Base-by-base conservation (phyloP, 2,888 invertebrate genomes). In the Gnatocerus cornutus region DNA sequence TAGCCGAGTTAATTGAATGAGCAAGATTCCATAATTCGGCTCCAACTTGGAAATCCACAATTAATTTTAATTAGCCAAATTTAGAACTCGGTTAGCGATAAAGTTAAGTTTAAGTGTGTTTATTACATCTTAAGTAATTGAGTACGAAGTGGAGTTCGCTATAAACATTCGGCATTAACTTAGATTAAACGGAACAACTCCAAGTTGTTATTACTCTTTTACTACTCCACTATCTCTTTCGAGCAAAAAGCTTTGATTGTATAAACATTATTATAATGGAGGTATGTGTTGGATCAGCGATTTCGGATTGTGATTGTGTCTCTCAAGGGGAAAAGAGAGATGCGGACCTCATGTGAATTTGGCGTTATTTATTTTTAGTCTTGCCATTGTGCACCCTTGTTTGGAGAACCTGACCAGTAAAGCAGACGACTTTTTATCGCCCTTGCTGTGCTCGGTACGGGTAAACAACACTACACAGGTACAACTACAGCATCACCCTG, bases 371-470 rank as follows among this genome's bases (percentile, higher is more conserved):
- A 76, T 77, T 74, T 76, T 76, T 75, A 72, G 76, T 74, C 73
- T 75, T 74, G 76, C 73, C 75, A 77, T 74, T 77, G 76, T 77
- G 74, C 76, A 76, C 78, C 80, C 79, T 79, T 78, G 78, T 78
- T 79, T 79, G 76, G 74, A 77, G 77, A 79, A 77, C 80, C 79
- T 80, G 80, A 77, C 79, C 76, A 74, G 78, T 75, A 76, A 77
- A 77, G 76, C 78, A 79, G 77, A 79, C 80, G 76, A 79, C 79
- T 80, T 81, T 81, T 81, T 81, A 81, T 81, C 80, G 79, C 78
- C 77, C 77, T 77, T 76, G 77, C 75, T 76, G 74, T 73, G 73
- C 74, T 69, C 69, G 71, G 73, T 73, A 70, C 66, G 71, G 59
- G 71, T 64, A 71, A 69, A 71, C 65, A 73, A 71, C 63, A 59